These are phyloP conservation scores for Crotalus horridus DNA, from an alignment of 2,113 vertebrate species.

Conservation along the genomic window DNA sequence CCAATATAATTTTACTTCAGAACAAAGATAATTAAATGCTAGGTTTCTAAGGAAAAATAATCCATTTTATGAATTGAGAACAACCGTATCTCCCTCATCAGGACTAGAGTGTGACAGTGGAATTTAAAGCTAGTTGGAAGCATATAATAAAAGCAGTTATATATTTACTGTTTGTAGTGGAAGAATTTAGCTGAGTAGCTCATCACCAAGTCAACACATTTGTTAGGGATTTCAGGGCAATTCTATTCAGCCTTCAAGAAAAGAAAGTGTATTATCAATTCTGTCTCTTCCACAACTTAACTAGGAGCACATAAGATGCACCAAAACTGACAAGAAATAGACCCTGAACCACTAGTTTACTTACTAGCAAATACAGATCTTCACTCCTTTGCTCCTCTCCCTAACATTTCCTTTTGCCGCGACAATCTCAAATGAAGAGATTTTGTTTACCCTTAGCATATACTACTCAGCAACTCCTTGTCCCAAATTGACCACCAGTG, in stretches of 20 bases:
- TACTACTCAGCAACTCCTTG: constrained; percentile 58
- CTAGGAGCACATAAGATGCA: constrained; percentile 69
- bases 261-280: constrained; percentile 45
- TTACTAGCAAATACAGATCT: constrained; percentile 38
- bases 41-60: constrained; percentile 29
- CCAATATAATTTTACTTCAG: constrained; percentile 34
- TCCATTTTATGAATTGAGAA: constrained; percentile 12
- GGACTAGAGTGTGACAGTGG: constrained; percentile 37
- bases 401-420: constrained; percentile 50
- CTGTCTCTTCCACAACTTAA: constrained; percentile 56
- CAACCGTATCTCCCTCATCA: constrained; percentile 29
- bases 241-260: constrained; percentile 57
- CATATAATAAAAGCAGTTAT: not conserved
- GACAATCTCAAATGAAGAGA: constrained; percentile 51
- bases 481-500: constrained; percentile 59
- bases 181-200: constrained; percentile 47
- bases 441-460: constrained; percentile 41
- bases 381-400: constrained; percentile 45
- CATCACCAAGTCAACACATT: constrained; percentile 52
- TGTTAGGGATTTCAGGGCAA: constrained; percentile 52
- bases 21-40: not conserved
- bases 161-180: constrained; percentile 27
- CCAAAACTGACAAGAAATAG: constrained; percentile 68
- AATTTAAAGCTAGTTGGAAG: constrained; percentile 22
- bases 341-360: constrained; percentile 48